Evolutionary conservation across 2,888 invertebrate species (phyloP).

Genomic region (Baccha elongata): DNA sequence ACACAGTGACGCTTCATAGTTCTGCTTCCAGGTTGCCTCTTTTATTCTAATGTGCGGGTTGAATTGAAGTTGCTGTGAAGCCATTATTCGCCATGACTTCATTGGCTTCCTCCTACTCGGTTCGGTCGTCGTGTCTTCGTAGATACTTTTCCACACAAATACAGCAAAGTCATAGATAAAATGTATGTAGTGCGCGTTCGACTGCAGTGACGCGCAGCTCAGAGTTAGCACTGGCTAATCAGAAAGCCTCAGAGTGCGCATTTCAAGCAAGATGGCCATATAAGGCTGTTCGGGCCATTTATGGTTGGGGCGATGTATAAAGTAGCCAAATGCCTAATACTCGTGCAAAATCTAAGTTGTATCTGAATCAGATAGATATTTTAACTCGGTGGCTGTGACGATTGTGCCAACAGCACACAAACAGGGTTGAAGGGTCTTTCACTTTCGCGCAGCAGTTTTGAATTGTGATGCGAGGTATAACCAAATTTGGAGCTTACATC

Average conservation of each 20-base stretch:
- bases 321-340: constrained; percentile 69
- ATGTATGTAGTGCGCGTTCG: constrained; percentile 67
- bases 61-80: constrained; percentile 20
- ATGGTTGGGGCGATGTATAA: constrained; percentile 68
- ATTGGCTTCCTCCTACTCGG: constrained; percentile 71
- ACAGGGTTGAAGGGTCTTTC: constrained; percentile 71
- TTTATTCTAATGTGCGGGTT: constrained; percentile 62
- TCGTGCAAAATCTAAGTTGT: constrained; percentile 71
- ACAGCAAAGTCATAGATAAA: not conserved
- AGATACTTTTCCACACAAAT: constrained; percentile 30
- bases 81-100: constrained; percentile 72
- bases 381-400: constrained; percentile 12
- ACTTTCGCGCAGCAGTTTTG: constrained; percentile 52
- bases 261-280: constrained; percentile 71
- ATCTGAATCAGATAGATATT: constrained; percentile 45
- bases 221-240: constrained; percentile 65
- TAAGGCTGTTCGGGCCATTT: constrained; percentile 59
- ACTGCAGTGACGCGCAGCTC: constrained; percentile 71
- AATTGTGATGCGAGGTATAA: constrained; percentile 53
- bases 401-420: constrained; percentile 28
- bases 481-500: constrained; percentile 68
- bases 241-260: constrained; percentile 68
- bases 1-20: constrained; percentile 65
- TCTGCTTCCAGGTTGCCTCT: constrained; percentile 51
- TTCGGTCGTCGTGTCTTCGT: constrained; percentile 22